Conservation (phyloP, 2,113 vertebrate species). For the Nycticryphes semicollaris region DNA sequence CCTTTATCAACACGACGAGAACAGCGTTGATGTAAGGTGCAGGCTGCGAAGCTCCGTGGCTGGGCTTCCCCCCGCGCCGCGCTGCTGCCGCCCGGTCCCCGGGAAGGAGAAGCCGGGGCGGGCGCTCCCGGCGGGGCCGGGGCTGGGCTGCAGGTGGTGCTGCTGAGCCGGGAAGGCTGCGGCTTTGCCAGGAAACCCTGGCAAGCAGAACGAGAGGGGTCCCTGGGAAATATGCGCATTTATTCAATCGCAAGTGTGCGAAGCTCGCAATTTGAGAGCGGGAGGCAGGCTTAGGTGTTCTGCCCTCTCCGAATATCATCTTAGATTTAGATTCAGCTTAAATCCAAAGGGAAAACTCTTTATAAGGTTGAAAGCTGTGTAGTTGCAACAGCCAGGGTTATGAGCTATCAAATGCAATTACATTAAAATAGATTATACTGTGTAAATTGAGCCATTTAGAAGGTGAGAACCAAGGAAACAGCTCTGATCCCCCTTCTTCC, state of each 20-base stretch:
- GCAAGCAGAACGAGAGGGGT: constrained; percentile 75
- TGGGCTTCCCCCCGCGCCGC: background rate
- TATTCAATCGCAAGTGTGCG: constrained; percentile 86
- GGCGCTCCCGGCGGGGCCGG: background rate
- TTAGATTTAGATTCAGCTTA: constrained; percentile 80
- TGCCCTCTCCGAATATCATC: constrained; percentile 81
- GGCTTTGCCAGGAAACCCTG: constrained; percentile 62
- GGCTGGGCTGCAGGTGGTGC: constrained; percentile 76
- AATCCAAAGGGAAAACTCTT: constrained; percentile 83
- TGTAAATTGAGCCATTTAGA: constrained; percentile 82
- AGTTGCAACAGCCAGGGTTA: constrained; percentile 76
- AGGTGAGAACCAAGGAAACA: constrained; percentile 79
- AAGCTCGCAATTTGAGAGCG: constrained; percentile 82
- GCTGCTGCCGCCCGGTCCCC: background rate
- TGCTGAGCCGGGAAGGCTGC: constrained; percentile 67
- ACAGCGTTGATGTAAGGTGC: background rate
- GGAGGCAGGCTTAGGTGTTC: constrained; percentile 75
- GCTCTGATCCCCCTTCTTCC: constrained; percentile 68
- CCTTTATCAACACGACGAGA: rapidly evolving
- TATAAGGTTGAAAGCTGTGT: constrained; percentile 74
- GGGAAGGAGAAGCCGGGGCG: background rate
- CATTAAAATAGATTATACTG: constrained; percentile 82
- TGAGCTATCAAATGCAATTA: constrained; percentile 82
- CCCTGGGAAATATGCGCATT: constrained; percentile 88
- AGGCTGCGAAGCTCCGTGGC: no score